Base-by-base conservation (phyloP, 2,113 vertebrate genomes). In the Poeciliopsis turrubarensis region DNA sequence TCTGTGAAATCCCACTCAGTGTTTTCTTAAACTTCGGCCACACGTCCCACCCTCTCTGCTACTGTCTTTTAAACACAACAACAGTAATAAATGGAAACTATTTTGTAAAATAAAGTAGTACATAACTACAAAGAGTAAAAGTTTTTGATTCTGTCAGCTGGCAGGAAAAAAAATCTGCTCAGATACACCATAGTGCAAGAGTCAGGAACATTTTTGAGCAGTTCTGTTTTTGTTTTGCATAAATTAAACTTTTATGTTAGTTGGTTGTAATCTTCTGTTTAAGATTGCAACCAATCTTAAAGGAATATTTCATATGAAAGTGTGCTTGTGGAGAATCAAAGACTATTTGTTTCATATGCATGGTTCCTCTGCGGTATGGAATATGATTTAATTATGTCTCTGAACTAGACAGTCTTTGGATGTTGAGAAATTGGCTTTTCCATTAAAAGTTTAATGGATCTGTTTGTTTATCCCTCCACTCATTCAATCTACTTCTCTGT, bases 21-120 rank as follows among this genome's bases (percentile, higher is more conserved):
- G 80, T 65, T 74, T 69, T 73, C 66, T 66, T 84, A 74, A 57
- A 83, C 78, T 67, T 31, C 60, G 65, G 65, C 72, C 85, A 70
- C 68, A 31, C 71, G 77, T 70, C 73, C 66, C 77, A 64, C 62
- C 31, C 41, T 61, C 66, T 70, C 51, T 66, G 60, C 37, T 77
- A 70, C 74, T 68, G 19, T 72, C 51, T 60, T 39, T 64, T 57
- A 71, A 13, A 71, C 66, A 47, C 31, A 68, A 47, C 31, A 68
- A 64, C 61, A 77, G 34, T 27, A 73, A 37, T 60, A 68, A 44
- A 83, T 74, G 31, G 37, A 76, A 81, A 76, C 29, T 89, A 80
- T 92, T 90, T 93, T 91, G 79, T 86, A 87, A 80, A 68, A 86
- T 79, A 94, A 92, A 94, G 63, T 12, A 81, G 32, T 83, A 44